phyloP scores from a whole-genome alignment of 1,140 invertebrate species.

The Tenebrio molitor region DNA sequence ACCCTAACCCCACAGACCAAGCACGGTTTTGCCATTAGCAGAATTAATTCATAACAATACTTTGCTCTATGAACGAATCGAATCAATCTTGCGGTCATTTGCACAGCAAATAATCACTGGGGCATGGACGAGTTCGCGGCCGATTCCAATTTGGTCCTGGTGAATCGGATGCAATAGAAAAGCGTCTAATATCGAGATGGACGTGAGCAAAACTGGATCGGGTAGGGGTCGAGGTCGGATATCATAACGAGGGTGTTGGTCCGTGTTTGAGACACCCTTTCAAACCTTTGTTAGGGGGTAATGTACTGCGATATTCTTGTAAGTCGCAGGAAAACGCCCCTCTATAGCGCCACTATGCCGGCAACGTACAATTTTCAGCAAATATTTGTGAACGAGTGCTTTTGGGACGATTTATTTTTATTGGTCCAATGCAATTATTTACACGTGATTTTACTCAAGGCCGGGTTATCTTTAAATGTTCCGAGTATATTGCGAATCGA shows the following conservation, averaged over 20 bases:
- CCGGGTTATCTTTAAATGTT: conserved; percentile 28
- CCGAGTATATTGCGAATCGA: conserved; percentile 33
- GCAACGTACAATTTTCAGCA: conserved; percentile 7
- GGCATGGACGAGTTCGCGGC: no score
- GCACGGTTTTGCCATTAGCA: conserved; percentile 5
- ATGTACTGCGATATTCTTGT: conserved; percentile 44
- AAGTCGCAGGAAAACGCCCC: conserved; percentile 9
- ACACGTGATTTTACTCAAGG: conserved; percentile 24
- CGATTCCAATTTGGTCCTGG: background rate
- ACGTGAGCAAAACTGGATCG: conserved; percentile 12
- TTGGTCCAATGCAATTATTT: conserved; percentile 17
- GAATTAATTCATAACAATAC: background rate
- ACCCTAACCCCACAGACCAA: background rate
- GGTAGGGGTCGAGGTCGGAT: conserved; percentile 3
- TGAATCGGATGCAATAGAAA: background rate
- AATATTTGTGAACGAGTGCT: conserved; percentile 20
- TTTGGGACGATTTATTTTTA: conserved; percentile 37
- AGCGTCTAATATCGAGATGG: background rate
- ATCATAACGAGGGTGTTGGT: conserved; percentile 30
- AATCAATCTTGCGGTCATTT: no score
- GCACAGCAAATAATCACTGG: no score
- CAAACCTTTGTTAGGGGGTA: conserved; percentile 31
- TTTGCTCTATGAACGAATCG: background rate
- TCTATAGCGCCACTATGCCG: background rate
- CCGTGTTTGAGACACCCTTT: conserved; percentile 18